Base-by-base conservation (phyloP, 1,140 invertebrate species). In the Kradibia gibbosae region DNA sequence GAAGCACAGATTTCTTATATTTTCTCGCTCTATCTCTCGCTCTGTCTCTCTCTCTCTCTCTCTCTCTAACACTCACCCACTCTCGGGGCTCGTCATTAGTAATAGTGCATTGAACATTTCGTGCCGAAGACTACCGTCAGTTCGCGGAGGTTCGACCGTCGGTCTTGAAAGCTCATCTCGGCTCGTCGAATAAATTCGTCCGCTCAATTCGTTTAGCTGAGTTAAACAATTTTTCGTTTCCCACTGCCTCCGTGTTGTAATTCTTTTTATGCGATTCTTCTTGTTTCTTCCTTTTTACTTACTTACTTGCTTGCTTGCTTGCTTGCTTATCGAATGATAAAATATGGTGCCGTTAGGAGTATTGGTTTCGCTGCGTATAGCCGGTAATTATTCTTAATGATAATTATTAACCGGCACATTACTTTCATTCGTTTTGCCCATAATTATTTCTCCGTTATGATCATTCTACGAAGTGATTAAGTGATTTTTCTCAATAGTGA, bases 301-400 rank as follows among this genome's bases (percentile, higher is more conserved):
- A n/a, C 39, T 77, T 1, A 71, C 77, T 60, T 81, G 60, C 62
- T 34, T 77, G 36, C 72, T 81, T 10, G 75, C 62, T 55, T 50
- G 60, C 62, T 36, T 76, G 10, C n/a, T 76, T n/a, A 20, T 76
- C 25, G 36, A 34, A 71, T 81, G 50, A 50, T 81, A 50, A 72
- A 31, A 13, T 36, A 81, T 81, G 48, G n/a, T 11, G 48, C 3
- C 20, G 15, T 20, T n/a, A 0, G 31, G 48, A 3, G 13, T n/a
- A 42, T 67, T n/a, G 34, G 55, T 17, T 65, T 31, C 42, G 55
- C n/a, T 70, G 10, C 25, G 22, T 7, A 17, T 70, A 28, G 71
- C 17, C 70, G 80, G 73, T 81, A 81, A 81, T 67, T 81, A 39
- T 67, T 67, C n/a, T 67, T 13, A 50, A 73, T 50, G 15, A 11